Percentiles rank a stretch among this genome's conserved stretches.
Conservation (phyloP, 2,888 invertebrate genomes). For the Ethmia dodecea region DNA sequence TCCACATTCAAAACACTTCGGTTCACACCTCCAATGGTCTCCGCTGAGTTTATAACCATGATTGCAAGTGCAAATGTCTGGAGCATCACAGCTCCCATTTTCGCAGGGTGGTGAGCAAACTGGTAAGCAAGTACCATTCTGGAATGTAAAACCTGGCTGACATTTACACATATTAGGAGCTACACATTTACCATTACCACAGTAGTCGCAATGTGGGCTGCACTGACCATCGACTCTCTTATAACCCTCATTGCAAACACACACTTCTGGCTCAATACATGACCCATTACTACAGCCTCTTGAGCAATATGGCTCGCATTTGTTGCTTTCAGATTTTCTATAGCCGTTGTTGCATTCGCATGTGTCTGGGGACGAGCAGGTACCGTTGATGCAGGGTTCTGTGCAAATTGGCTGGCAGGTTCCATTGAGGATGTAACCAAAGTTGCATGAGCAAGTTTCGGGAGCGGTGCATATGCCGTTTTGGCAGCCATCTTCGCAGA, state of each 20-base stretch:
- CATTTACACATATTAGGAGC: slow-evolving; percentile 42
- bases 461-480: slow-evolving; percentile 16
- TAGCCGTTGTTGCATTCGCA: slow-evolving; percentile 64
- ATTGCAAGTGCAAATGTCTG: slow-evolving; percentile 20
- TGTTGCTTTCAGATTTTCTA: slow-evolving; percentile 24
- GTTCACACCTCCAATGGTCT: neutral
- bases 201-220: slow-evolving; percentile 27
- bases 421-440: slow-evolving; percentile 19
- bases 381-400: slow-evolving; percentile 61
- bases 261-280: slow-evolving; percentile 28
- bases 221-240: slow-evolving; percentile 14
- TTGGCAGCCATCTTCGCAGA: slow-evolving; percentile 18
- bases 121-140: slow-evolving; percentile 12
- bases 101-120: slow-evolving; percentile 23
- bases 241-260: slow-evolving; percentile 25
- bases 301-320: slow-evolving; percentile 31
- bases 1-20: neutral
- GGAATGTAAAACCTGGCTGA: slow-evolving; percentile 22
- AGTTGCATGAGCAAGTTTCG: slow-evolving; percentile 24
- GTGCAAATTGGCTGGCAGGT: slow-evolving; percentile 38
- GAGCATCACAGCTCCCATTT: slow-evolving; percentile 26
- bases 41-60: neutral
- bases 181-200: slow-evolving; percentile 40
- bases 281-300: slow-evolving; percentile 27
- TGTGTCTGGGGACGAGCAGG: slow-evolving; percentile 61